Percentiles rank a stretch among this genome's conserved stretches.
These are phyloP conservation scores for Diprion similis DNA, from an alignment of 1,140 invertebrate species.

Conservation along the genomic window DNA sequence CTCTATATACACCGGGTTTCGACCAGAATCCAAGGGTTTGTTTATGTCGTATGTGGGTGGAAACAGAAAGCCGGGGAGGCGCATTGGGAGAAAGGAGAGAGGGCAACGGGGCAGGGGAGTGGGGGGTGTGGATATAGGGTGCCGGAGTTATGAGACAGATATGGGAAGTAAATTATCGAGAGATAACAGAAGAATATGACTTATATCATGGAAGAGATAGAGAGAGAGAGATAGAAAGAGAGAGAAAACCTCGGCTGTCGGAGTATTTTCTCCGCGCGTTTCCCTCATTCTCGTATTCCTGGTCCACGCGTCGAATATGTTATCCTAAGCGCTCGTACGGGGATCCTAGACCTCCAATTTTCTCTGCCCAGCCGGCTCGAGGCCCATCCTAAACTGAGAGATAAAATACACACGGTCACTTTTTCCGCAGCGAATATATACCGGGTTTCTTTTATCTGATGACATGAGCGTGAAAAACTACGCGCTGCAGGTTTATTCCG, in stretches of 20 bases:
- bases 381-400: neutral
- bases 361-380: neutral
- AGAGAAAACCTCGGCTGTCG: neutral
- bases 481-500: neutral
- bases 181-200: slow-evolving; percentile 15
- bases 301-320: slow-evolving; percentile 9
- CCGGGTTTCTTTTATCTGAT: neutral
- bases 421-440: neutral
- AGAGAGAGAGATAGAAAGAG: neutral
- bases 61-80: neutral
- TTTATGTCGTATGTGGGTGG: slow-evolving; percentile 11
- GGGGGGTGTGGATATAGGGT: neutral
- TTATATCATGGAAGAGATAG: neutral
- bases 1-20: neutral
- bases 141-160: slow-evolving; percentile 11
- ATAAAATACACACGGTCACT: slow-evolving; percentile 9
- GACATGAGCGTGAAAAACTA: neutral
- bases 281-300: slow-evolving; percentile 1
- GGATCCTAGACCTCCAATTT: neutral
- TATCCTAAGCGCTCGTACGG: slow-evolving; percentile 6
- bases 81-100: neutral
- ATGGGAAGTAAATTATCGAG: slow-evolving; percentile 14
- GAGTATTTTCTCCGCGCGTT: neutral
- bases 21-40: slow-evolving; percentile 8
- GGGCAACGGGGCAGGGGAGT: neutral